Conservation (phyloP, 2,797 vertebrate species). For the Lepilemur ruficaudatus region DNA sequence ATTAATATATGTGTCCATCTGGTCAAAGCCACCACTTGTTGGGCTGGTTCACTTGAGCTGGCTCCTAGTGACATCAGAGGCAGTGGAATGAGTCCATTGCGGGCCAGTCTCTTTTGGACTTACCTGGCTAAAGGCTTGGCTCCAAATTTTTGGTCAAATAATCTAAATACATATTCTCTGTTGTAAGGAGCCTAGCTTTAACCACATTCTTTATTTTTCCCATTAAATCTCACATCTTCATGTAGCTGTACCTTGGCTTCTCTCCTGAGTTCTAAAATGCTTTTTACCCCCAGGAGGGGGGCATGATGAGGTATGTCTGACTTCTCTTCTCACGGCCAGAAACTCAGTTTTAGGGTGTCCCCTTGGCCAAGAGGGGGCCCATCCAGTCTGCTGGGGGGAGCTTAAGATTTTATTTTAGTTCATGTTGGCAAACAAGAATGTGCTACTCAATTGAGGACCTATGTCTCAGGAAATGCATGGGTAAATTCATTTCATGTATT, state of each 20-base stretch:
- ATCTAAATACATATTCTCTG: constrained; percentile 1
- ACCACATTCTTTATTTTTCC: background rate
- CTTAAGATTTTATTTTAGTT: background rate
- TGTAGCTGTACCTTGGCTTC: background rate
- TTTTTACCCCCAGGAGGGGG: background rate
- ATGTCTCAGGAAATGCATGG: background rate
- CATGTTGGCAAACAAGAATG: background rate
- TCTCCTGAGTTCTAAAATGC: background rate
- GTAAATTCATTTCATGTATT: background rate
- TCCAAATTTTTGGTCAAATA: constrained; percentile 12
- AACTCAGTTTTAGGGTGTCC: background rate
- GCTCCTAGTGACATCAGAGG: background rate
- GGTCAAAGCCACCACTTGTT: background rate
- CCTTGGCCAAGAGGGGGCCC: background rate
- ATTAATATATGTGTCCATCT: background rate
- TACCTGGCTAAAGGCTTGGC: background rate
- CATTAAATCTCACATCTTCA: constrained; percentile 25
- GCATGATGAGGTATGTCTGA: background rate
- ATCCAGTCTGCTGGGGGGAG: background rate
- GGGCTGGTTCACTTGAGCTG: background rate
- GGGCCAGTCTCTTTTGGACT: background rate
- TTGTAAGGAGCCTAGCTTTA: background rate
- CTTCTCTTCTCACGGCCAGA: background rate
- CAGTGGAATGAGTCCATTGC: background rate
- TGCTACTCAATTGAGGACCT: background rate